Evolutionary conservation across 2,888 invertebrate species (phyloP).

Genomic region (Ditula angustiorana): DNA sequence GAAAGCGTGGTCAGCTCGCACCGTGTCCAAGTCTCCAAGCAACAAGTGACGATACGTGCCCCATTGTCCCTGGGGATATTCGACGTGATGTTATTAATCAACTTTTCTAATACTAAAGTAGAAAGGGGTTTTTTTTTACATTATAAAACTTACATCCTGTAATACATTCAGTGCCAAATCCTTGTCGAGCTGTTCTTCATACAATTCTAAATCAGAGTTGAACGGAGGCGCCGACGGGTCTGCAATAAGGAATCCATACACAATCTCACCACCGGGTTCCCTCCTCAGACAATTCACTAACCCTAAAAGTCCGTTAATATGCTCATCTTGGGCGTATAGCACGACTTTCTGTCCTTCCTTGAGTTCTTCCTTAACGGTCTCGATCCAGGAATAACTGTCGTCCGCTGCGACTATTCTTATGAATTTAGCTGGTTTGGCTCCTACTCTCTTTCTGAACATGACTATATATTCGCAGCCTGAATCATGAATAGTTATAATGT

Average conservation of each 20-base stretch:
- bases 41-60: conserved; percentile 95
- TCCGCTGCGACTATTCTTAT: conserved; percentile 73
- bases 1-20: conserved; percentile 88
- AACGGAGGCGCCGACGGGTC: conserved; percentile 88
- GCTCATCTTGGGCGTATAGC: conserved; percentile 88
- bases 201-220: conserved; percentile 87
- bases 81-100: too few relatives aligned
- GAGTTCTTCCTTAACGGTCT: conserved; percentile 74
- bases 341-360: conserved; percentile 83
- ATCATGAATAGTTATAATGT: conserved; percentile 78
- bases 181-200: conserved; percentile 87
- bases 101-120: too few relatives aligned
- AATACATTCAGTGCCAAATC: conserved; percentile 93
- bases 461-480: conserved; percentile 82
- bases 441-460: conserved; percentile 79
- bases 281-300: conserved; percentile 93
- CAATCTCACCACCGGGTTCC: conserved; percentile 90
- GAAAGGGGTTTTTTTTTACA: too few relatives aligned
- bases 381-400: conserved; percentile 81
- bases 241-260: conserved; percentile 87
- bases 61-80: conserved; percentile 81
- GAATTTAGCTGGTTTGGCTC: conserved; percentile 75
- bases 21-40: conserved; percentile 79
- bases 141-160: conserved; percentile 82
- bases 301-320: conserved; percentile 93